These are phyloP conservation scores for Myotis pilosus DNA, from an alignment of 2,797 vertebrate species.

Conservation along the genomic window DNA sequence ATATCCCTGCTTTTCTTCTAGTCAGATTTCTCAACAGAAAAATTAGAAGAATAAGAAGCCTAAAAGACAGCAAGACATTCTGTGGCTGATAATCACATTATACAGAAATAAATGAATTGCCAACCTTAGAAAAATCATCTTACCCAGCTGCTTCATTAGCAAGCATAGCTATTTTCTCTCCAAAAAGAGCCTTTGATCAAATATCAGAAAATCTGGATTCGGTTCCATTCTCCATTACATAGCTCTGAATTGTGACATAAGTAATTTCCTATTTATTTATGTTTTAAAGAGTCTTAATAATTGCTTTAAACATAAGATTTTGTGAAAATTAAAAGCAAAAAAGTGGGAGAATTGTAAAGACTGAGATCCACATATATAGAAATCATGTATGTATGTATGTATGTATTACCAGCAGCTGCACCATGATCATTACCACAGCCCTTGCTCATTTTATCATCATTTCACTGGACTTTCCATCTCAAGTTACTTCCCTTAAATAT, in stretches of 20 bases:
- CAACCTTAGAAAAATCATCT: background rate
- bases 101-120: conserved; percentile 3
- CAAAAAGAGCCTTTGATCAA: background rate
- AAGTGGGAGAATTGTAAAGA: background rate
- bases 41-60: background rate
- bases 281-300: background rate
- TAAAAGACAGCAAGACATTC: background rate
- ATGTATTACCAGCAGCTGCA: background rate
- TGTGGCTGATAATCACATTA: background rate
- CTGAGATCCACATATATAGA: background rate
- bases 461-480: background rate
- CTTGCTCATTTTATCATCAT: background rate
- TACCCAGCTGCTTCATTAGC: background rate
- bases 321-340: background rate
- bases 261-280: background rate
- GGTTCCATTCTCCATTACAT: background rate
- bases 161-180: background rate
- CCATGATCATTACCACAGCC: background rate
- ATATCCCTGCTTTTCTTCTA: background rate
- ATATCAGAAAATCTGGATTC: conserved; percentile 7
- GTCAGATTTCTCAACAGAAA: conserved; percentile 21
- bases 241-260: background rate
- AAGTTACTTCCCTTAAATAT: background rate
- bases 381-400: background rate
- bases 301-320: background rate